These are phyloP conservation scores for Heteromyza rotundicornis DNA, from an alignment of 2,888 invertebrate genomes.

Conservation along the genomic window DNA sequence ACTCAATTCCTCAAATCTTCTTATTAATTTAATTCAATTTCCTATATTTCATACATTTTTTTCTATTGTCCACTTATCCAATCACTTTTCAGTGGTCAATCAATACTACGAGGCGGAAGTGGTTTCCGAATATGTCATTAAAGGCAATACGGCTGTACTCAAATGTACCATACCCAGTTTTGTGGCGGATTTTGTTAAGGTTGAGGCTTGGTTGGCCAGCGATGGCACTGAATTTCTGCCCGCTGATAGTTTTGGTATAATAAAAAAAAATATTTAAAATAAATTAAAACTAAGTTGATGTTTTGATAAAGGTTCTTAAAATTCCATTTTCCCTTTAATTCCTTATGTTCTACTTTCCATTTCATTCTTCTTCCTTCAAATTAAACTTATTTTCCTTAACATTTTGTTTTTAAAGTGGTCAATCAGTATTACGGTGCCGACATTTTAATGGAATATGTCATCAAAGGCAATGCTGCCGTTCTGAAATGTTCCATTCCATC, in stretches of 20 bases:
- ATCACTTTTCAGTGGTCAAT: conserved; percentile 73
- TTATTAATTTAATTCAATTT: conserved; percentile 9
- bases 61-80: conserved; percentile 16
- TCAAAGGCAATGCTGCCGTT: conserved; percentile 75
- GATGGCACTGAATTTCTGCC: conserved; percentile 74
- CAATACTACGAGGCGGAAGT: conserved; percentile 89
- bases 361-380: background rate
- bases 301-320: background rate
- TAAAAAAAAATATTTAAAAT: background rate
- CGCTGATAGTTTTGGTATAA: conserved; percentile 75
- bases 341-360: background rate
- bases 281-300: too few species aligned
- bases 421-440: conserved; percentile 76
- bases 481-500: conserved; percentile 77
- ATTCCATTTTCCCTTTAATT: background rate
- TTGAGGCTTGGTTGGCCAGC: conserved; percentile 79
- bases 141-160: conserved; percentile 84
- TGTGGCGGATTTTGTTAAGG: conserved; percentile 88
- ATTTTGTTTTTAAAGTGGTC: conserved; percentile 66
- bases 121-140: conserved; percentile 87
- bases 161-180: conserved; percentile 91
- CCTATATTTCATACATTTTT: background rate
- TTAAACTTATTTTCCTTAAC: conserved; percentile 5
- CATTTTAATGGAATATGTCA: conserved; percentile 76
- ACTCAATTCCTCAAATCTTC: background rate